A percentile compares a stretch with the other conserved stretches of the same genome.
phyloP scores from a whole-genome alignment of 2,113 vertebrate genomes.

The Tympanuchus pallidicinctus region DNA sequence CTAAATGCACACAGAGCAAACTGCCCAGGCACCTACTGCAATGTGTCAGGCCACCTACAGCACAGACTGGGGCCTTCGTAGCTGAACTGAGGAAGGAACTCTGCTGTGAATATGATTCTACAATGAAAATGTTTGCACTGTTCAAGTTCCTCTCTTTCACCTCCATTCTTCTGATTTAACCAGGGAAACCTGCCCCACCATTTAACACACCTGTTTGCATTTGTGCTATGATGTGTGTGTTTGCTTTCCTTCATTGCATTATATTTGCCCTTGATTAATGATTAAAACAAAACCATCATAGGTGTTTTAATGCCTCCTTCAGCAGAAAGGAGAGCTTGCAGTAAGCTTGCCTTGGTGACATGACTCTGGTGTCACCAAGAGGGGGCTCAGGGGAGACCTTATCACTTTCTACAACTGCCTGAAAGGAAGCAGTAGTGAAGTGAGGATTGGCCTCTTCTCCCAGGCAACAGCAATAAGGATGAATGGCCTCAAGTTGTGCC shows the following conservation, averaged over 20 bases:
- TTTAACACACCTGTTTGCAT: neutral
- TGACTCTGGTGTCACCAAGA: too few species aligned
- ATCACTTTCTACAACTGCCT: too few species aligned
- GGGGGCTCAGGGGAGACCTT: too few species aligned
- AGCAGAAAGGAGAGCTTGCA: neutral
- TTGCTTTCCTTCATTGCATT: neutral
- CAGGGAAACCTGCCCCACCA: neutral
- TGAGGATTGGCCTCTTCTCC: too few species aligned
- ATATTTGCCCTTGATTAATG: constrained; percentile 17
- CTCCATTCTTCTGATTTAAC: neutral
- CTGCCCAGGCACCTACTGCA: neutral
- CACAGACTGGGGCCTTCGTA: neutral
- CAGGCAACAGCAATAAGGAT: too few species aligned
- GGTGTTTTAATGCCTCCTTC: neutral
- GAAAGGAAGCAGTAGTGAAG: too few species aligned
- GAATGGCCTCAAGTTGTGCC: too few species aligned
- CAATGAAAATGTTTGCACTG: neutral
- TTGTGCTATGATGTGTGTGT: rapidly evolving
- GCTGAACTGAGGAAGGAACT: neutral
- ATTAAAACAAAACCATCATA: neutral
- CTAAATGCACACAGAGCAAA: neutral
- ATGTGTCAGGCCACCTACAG: neutral
- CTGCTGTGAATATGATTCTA: neutral
- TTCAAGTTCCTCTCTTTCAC: rapidly evolving
- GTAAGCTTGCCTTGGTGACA: neutral